Conservation (phyloP, 2,113 vertebrate genomes). For the Fulmarus glacialis region DNA sequence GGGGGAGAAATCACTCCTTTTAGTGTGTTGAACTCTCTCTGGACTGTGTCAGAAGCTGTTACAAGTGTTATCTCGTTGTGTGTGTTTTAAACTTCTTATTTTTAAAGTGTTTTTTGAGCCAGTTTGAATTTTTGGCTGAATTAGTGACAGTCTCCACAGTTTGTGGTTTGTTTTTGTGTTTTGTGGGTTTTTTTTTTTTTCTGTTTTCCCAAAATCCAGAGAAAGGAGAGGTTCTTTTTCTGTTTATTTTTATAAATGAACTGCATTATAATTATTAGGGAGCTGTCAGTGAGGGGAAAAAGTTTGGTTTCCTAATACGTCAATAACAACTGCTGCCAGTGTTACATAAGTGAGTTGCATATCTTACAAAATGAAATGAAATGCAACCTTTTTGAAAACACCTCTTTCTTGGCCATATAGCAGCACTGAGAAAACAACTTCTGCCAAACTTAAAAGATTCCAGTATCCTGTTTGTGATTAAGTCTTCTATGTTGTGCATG, state of each 20-base stretch:
- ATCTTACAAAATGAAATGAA: not conserved
- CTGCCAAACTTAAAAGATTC: not conserved
- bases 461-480: not conserved
- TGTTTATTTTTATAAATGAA: not conserved
- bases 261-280: not conserved
- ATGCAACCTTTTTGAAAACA: not conserved
- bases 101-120: not conserved
- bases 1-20: not conserved
- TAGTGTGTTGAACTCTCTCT: not conserved
- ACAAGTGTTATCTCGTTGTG: not conserved
- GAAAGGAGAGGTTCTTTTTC: not conserved
- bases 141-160: not conserved
- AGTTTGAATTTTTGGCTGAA: not conserved
- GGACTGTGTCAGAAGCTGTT: not conserved
- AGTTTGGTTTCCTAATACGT: not conserved
- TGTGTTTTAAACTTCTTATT: not conserved
- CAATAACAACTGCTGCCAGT: not conserved
- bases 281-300: not conserved
- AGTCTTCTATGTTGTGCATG: not conserved
- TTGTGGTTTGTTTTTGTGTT: not conserved
- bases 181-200: too few species aligned
- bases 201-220: rapidly evolving
- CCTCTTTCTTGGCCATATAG: not conserved
- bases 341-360: not conserved
- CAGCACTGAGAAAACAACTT: not conserved